Conservation (phyloP, 2,113 vertebrate species). For the Lepidothrix coronata region DNA sequence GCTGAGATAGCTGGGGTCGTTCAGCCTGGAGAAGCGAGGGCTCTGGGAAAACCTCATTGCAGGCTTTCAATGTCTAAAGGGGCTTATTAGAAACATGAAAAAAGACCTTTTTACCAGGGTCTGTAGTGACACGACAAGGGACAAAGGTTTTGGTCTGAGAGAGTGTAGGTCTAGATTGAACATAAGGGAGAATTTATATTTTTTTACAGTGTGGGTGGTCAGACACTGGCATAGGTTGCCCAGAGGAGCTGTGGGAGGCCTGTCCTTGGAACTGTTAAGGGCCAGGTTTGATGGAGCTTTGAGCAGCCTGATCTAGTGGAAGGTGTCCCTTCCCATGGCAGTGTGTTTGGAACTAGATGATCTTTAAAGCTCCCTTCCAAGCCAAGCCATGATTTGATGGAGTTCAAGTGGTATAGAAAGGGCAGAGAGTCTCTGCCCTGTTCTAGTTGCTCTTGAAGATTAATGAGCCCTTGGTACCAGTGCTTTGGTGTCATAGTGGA, state of each 20-base stretch:
- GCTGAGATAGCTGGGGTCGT: neutral
- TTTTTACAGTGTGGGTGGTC: neutral
- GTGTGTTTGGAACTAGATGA: neutral
- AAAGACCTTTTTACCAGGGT: neutral
- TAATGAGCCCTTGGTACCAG: neutral
- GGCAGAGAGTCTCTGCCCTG: neutral
- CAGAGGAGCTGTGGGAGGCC: neutral
- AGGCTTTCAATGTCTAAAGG: neutral
- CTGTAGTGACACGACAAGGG: neutral
- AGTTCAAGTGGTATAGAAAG: neutral
- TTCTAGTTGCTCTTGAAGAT: neutral
- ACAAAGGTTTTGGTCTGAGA: neutral
- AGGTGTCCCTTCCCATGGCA: neutral
- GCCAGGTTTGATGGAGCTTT: neutral
- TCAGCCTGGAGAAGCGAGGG: neutral
- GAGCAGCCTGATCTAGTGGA: neutral
- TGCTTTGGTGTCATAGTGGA: neutral
- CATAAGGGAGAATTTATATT: neutral
- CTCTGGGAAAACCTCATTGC: neutral
- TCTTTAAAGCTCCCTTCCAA: neutral
- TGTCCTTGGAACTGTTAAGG: neutral
- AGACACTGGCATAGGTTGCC: neutral
- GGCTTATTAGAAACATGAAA: neutral
- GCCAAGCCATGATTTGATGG: neutral
- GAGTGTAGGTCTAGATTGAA: neutral